Evolutionary conservation across 2,888 invertebrate species (phyloP).

Genomic region (Nemotelus nigrinus): DNA sequence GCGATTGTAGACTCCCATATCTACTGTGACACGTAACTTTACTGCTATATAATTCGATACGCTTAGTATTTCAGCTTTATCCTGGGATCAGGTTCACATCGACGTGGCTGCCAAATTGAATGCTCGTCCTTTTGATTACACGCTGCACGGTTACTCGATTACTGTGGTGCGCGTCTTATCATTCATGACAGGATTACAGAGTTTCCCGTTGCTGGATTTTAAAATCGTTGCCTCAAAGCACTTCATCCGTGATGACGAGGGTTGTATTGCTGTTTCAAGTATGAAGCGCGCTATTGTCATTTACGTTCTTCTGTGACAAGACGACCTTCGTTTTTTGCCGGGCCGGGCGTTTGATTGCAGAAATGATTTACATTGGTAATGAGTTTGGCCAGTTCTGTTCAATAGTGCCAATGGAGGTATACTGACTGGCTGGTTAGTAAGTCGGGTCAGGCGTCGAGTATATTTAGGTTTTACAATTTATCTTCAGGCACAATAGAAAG

Average conservation of each 20-base stretch:
- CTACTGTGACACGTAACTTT: background rate
- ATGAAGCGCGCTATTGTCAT: slow-evolving; percentile 33
- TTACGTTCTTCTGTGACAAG: slow-evolving; percentile 9
- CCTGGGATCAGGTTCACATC: slow-evolving; percentile 37
- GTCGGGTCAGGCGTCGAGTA: background rate
- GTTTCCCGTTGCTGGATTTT: slow-evolving; percentile 27
- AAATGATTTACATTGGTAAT: slow-evolving; percentile 43
- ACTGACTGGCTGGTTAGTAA: background rate
- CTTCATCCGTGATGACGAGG: slow-evolving; percentile 40
- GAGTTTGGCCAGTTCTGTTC: slow-evolving; percentile 16
- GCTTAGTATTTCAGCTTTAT: slow-evolving; percentile 20
- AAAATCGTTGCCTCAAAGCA: slow-evolving; percentile 27
- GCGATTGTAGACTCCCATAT: too few relatives aligned
- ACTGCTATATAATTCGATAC: slow-evolving; percentile 5
- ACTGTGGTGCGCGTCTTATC: slow-evolving; percentile 26
- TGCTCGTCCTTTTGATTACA: slow-evolving; percentile 32
- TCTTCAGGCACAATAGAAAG: background rate
- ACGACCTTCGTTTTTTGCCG: slow-evolving; percentile 31
- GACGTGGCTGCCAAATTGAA: slow-evolving; percentile 31
- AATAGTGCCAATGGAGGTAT: slow-evolving; percentile 7
- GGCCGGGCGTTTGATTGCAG: slow-evolving; percentile 37
- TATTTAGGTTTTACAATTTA: background rate
- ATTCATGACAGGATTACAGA: slow-evolving; percentile 37
- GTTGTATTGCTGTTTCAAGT: slow-evolving; percentile 39
- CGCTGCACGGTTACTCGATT: background rate